These are phyloP conservation scores for Camarhynchus parvulus DNA, from an alignment of 2,113 vertebrate genomes.

Conservation along the genomic window DNA sequence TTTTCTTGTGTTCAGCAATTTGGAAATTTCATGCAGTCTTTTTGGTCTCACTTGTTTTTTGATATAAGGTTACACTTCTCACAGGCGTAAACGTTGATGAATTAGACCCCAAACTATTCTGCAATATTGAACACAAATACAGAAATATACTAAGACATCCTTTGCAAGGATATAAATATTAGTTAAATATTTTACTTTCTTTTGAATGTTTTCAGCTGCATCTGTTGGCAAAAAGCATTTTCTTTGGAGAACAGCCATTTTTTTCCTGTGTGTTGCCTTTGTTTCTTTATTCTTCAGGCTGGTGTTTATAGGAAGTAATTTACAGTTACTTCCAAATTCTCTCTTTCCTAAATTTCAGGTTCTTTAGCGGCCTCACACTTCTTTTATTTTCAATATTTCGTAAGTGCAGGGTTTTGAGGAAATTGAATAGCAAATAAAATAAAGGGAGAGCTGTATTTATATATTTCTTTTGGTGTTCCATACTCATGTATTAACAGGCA, in stretches of 20 bases:
- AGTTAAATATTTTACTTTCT: neutral
- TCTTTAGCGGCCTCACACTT: neutral
- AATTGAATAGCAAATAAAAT: neutral
- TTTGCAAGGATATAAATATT: neutral
- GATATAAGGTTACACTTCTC: neutral
- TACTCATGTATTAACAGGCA: neutral
- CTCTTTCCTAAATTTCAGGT: neutral
- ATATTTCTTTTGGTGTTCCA: neutral
- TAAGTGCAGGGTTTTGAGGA: neutral
- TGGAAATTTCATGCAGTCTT: neutral
- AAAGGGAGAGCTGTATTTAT: neutral
- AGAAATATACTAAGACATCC: neutral
- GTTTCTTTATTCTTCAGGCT: neutral
- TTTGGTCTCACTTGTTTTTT: neutral
- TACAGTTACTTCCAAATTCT: neutral
- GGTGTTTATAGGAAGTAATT: neutral
- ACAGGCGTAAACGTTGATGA: neutral
- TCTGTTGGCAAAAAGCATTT: neutral
- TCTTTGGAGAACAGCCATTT: neutral
- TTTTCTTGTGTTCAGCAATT: neutral
- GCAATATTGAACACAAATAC: neutral
- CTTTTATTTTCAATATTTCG: neutral
- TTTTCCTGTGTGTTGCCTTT: neutral
- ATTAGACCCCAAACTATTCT: neutral
- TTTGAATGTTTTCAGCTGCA: slow-evolving; percentile 9